Conservation (phyloP, 2,113 vertebrate species). For the Acrocephalus arundinaceus region DNA sequence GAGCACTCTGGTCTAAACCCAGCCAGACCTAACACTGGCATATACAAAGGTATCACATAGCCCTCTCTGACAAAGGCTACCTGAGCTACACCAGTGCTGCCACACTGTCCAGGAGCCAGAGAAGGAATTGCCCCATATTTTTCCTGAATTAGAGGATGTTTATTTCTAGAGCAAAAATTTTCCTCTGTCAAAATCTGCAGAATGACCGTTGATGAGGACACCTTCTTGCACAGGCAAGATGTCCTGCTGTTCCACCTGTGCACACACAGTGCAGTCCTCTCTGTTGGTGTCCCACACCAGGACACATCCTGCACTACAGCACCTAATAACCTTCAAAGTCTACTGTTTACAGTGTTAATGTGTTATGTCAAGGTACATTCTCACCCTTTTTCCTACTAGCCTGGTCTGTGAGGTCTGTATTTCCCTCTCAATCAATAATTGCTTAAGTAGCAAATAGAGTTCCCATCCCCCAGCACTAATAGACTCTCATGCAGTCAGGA, state of each 20-base stretch:
- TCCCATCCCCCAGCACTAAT: not conserved
- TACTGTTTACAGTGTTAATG: slow-evolving; percentile 25
- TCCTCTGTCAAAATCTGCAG: not conserved
- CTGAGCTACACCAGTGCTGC: not conserved
- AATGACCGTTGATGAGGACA: not conserved
- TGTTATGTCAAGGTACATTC: slow-evolving; percentile 44
- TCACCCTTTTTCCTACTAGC: slow-evolving; percentile 42
- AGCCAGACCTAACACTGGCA: not conserved
- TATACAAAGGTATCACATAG: not conserved
- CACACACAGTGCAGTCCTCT: not conserved
- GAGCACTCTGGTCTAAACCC: not conserved
- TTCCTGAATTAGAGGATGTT: not conserved
- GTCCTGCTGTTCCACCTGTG: not conserved
- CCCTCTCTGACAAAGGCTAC: not conserved
- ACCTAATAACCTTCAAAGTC: slow-evolving; percentile 26
- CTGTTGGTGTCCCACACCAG: not conserved
- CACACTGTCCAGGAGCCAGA: not conserved
- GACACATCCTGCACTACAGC: not conserved
- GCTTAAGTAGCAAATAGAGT: slow-evolving; percentile 39
- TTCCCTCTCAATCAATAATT: slow-evolving; percentile 63
- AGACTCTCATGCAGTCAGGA: slow-evolving; percentile 29
- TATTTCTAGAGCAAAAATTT: not conserved
- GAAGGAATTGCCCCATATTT: not conserved
- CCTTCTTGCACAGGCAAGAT: not conserved
- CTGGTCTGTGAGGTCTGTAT: slow-evolving; percentile 46